phyloP scores from a whole-genome alignment of 2,797 vertebrate species.

The Sparus aurata region DNA sequence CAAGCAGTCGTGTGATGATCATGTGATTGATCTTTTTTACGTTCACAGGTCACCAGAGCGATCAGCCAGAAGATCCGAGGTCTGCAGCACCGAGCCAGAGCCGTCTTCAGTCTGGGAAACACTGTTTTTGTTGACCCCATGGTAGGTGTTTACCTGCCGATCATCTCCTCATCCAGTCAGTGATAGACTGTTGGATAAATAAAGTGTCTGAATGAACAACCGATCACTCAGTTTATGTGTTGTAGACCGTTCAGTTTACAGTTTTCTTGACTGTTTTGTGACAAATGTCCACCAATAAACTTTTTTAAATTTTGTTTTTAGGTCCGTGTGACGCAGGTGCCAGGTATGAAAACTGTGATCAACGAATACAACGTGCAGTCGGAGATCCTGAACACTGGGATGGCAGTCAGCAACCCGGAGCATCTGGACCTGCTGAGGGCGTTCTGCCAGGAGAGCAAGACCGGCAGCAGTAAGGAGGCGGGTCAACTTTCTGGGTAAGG shows the following conservation, averaged over 20 bases:
- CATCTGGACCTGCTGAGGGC: conserved; percentile 78
- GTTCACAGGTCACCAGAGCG: conserved; percentile 87
- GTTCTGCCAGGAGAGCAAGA: conserved; percentile 50
- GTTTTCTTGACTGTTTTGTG: background rate
- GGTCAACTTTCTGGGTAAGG: conserved; percentile 37
- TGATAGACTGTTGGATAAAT: background rate
- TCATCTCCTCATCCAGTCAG: background rate
- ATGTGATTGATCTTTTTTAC: background rate
- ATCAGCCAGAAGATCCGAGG: conserved; percentile 90
- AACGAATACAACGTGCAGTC: conserved; percentile 82
- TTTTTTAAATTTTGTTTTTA: conserved; percentile 31
- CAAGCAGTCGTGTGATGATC: background rate
- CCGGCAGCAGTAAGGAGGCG: background rate
- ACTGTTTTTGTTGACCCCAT: conserved; percentile 93
- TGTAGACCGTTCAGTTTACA: background rate
- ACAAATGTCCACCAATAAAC: background rate
- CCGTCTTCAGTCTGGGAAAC: conserved; percentile 88
- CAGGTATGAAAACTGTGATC: conserved; percentile 80
- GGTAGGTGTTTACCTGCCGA: conserved; percentile 80
- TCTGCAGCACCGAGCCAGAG: conserved; percentile 89
- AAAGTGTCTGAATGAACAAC: background rate
- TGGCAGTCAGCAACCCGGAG: conserved; percentile 77
- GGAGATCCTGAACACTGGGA: conserved; percentile 82
- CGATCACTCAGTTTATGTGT: background rate
- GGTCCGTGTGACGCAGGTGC: conserved; percentile 78